Evolutionary conservation across 2,888 invertebrate genomes (phyloP), one percentile per base, ranked within the genome.

Genomic region (Odiellus spinosus): DNA sequence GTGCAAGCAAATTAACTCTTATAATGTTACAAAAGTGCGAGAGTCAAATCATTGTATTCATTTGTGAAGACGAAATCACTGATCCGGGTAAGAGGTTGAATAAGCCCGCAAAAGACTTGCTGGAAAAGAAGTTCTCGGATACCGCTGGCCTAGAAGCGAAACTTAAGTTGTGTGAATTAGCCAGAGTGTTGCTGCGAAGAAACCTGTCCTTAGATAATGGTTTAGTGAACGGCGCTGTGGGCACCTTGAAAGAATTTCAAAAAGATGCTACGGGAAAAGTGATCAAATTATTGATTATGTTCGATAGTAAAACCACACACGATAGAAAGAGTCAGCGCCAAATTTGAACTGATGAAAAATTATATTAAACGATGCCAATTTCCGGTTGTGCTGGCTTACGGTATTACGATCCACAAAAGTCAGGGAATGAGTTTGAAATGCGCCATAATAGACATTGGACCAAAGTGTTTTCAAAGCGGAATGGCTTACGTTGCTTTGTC

Each of bases 361-460:
- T 46, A 19, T 21, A 34, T 46, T n/a, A 32, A 3, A n/a, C 18
- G 46, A 8, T 34, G 34, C 17, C 45, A 46, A 15, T 46, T 46
- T 19, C 46, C 41, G 5, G 3, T 46, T 35, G 20, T 10, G 4
- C 32, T 46, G 20, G 35, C 35, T 12, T 40, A 46, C 21, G 41
- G 20, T 34, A 41, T 46, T n/a, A 46, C 41, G 2, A 46, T 41
- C 11, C 46, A 46, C 32, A 46, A 46, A 41, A 20, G 18, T 19
- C 46, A 46, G 34, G 46, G 46, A 3, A 14, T 46, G 10, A 41
- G 33, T 14, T 14, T 46, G 15, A 5, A 36, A 5, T 39, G 19
- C 14, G 15, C n/a, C 14, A 14, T 46, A 17, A n/a, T 41, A 3
- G 46, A 46, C n/a, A 32, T 46, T 10, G 40, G 40, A 5, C 41